phyloP scores from a whole-genome alignment of 2,113 vertebrate species.

The Megaptera novaeangliae region DNA sequence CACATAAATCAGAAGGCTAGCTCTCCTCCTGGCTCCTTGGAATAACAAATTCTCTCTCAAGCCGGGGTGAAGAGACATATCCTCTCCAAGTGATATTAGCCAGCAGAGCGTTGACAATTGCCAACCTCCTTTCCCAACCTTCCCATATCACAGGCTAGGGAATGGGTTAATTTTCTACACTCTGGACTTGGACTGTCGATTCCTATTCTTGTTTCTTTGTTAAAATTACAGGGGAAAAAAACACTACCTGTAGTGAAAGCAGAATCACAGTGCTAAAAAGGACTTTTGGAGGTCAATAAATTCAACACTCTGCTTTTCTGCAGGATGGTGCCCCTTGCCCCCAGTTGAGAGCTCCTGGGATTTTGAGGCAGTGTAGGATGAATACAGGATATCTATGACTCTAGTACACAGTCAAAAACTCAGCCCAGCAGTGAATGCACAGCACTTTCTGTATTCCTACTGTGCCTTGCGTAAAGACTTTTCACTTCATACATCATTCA shows the following conservation, averaged over 20 bases:
- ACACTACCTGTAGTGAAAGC: neutral
- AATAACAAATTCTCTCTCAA: neutral
- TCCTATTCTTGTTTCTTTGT: conserved; percentile 32
- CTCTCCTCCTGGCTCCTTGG: neutral
- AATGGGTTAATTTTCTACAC: neutral
- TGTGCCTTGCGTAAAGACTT: conserved; percentile 81
- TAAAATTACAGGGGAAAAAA: neutral
- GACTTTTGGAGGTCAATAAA: conserved; percentile 44
- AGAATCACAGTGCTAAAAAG: neutral
- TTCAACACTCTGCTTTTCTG: conserved; percentile 37
- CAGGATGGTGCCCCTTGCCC: conserved; percentile 27
- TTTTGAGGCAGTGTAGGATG: conserved; percentile 73
- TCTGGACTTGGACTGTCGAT: neutral
- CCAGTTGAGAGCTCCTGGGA: conserved; percentile 67
- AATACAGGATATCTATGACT: conserved; percentile 67
- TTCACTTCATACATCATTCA: conserved; percentile 86
- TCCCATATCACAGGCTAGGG: neutral
- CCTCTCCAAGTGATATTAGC: neutral
- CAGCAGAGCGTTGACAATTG: neutral
- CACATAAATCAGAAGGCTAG: neutral
- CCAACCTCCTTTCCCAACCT: neutral
- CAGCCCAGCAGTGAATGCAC: conserved; percentile 73
- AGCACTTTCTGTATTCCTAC: conserved; percentile 80
- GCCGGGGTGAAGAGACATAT: neutral
- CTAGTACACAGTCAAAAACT: conserved; percentile 54